phyloP scores from a whole-genome alignment of 2,888 invertebrate genomes.

The Mimas tiliae region DNA sequence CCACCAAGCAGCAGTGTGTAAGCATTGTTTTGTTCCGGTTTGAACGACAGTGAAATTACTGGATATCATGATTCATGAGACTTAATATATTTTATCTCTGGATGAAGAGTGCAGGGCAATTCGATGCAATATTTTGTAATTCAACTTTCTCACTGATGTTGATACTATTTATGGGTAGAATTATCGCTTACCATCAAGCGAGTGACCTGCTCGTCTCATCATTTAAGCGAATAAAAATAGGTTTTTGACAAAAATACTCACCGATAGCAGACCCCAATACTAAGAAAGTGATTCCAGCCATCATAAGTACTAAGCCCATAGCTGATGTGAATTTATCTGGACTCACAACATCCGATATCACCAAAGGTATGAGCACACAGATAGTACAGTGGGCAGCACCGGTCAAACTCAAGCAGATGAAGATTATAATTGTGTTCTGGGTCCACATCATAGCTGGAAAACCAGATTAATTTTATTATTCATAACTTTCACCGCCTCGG shows the following conservation, averaged over 20 bases:
- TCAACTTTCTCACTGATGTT: no score
- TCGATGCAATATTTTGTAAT: no score
- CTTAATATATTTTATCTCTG: no score
- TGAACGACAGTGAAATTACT: no score
- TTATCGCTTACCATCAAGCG: no score
- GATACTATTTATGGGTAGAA: no score
- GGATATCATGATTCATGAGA: no score
- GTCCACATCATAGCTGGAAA: conserved; percentile 65
- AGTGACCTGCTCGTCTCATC: background rate
- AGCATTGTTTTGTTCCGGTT: no score
- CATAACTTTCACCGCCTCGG: no score
- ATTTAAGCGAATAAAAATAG: background rate
- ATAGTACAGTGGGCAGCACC: conserved; percentile 84
- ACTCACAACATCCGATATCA: conserved; percentile 83
- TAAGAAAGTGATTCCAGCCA: conserved; percentile 79
- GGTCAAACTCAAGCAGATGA: conserved; percentile 63
- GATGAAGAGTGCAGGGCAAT: no score
- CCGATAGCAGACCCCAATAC: conserved; percentile 84
- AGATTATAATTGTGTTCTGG: conserved; percentile 46
- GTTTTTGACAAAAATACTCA: conserved; percentile 51
- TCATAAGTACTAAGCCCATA: conserved; percentile 84
- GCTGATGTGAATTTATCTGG: conserved; percentile 85
- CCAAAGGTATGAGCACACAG: conserved; percentile 79
- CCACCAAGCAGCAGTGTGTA: no score
- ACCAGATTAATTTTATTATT: conserved; percentile 8